phyloP scores from a whole-genome alignment of 2,797 vertebrate genomes.

The Tragelaphus eurycerus region DNA sequence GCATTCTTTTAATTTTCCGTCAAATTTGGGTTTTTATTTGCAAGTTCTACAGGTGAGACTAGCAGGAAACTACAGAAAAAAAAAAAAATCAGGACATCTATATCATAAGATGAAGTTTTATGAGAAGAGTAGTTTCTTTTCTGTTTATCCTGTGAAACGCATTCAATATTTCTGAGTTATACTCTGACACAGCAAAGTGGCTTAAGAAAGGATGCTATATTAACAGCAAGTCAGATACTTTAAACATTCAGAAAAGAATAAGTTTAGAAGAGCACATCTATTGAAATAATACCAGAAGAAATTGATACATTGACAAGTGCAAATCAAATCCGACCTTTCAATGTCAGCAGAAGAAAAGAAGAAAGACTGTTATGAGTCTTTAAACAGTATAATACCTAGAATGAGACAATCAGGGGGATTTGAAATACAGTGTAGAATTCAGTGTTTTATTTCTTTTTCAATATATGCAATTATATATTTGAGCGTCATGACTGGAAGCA shows the following conservation, averaged over 20 bases:
- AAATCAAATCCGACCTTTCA: neutral
- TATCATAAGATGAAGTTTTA: neutral
- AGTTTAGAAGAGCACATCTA: neutral
- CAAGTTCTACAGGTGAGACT: neutral
- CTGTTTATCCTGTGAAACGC: neutral
- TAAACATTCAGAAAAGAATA: neutral
- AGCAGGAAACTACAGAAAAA: neutral
- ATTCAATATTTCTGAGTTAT: neutral
- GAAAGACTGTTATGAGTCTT: neutral
- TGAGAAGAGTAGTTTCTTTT: neutral
- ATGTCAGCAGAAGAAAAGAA: neutral
- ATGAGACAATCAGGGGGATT: neutral
- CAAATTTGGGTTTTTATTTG: neutral
- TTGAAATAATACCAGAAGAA: neutral
- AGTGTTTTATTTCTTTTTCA: slow-evolving; percentile 34
- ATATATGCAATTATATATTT: neutral
- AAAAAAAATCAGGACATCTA: neutral
- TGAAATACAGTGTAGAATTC: neutral
- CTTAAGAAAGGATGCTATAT: neutral
- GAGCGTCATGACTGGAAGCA: neutral
- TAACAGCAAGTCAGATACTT: neutral
- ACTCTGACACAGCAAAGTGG: neutral
- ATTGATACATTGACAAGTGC: neutral
- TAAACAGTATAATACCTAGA: neutral
- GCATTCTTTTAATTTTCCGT: neutral